Percentiles rank a stretch among this genome's conserved stretches.
These are phyloP conservation scores for Hippocampus comes DNA, from an alignment of 2,113 vertebrate genomes.

Conservation along the genomic window DNA sequence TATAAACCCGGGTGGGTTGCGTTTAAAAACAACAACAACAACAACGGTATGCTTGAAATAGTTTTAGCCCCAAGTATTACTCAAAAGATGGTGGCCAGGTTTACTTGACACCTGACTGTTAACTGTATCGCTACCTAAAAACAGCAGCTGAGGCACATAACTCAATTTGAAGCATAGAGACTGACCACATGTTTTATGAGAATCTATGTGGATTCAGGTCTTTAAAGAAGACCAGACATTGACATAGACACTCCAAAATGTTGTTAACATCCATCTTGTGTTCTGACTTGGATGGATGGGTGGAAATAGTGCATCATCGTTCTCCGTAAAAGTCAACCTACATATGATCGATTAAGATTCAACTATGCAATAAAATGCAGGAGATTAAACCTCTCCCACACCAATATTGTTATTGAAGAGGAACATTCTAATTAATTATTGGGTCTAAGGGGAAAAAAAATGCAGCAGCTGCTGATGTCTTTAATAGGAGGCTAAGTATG, in stretches of 20 bases:
- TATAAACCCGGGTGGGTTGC: too few relatives aligned
- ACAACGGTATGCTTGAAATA: too few relatives aligned
- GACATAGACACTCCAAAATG: background rate
- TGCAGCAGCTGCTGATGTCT: background rate
- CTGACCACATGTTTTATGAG: background rate
- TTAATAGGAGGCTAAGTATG: background rate
- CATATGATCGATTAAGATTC: background rate
- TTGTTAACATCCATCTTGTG: background rate
- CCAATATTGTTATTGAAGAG: background rate
- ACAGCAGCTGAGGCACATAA: background rate
- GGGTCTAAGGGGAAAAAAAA: background rate
- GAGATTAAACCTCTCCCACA: background rate
- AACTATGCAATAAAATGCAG: background rate
- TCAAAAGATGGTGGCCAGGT: too few relatives aligned
- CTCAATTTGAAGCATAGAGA: background rate
- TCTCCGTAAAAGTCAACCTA: background rate
- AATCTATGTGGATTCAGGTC: background rate
- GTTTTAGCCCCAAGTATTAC: too few relatives aligned
- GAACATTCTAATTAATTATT: background rate
- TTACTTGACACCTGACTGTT: background rate
- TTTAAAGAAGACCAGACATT: background rate
- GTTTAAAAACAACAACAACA: too few relatives aligned
- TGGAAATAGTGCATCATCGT: background rate
- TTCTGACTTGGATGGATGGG: background rate
- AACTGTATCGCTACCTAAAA: background rate